Evolutionary conservation across 2,113 vertebrate species (phyloP).

Genomic region (Willisornis vidua): DNA sequence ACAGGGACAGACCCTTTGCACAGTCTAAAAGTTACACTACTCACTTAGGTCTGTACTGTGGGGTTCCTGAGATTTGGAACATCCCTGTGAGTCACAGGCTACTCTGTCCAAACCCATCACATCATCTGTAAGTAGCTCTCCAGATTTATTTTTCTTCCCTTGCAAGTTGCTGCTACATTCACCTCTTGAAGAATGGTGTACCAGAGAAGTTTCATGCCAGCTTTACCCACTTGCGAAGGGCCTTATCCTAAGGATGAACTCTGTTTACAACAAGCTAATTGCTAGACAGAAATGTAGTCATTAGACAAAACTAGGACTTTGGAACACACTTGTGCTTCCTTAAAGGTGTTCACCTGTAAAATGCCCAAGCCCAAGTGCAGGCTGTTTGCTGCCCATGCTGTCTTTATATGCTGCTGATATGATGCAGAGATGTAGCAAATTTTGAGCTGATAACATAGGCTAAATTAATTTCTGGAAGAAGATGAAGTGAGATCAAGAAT

Average conservation of each 20-base stretch:
- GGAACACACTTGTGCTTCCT: background rate
- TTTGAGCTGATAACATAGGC: background rate
- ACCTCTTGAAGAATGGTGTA: background rate
- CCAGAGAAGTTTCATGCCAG: background rate
- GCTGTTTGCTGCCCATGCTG: background rate
- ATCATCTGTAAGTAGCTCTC: fast-evolving
- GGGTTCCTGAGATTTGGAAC: background rate
- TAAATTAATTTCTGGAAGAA: background rate
- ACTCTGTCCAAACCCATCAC: background rate
- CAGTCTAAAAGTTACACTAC: background rate
- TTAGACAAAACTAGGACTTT: background rate
- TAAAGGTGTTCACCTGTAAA: background rate
- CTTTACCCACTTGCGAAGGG: background rate
- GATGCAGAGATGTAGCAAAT: background rate
- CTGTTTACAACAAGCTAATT: background rate
- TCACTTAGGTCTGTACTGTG: background rate
- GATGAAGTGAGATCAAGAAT: background rate
- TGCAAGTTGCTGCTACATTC: background rate
- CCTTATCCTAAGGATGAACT: background rate
- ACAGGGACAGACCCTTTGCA: background rate
- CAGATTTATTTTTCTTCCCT: background rate
- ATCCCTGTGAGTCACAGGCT: background rate
- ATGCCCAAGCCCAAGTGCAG: background rate
- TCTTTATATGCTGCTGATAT: background rate
- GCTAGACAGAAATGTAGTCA: background rate